These are phyloP conservation scores for Tachuris rubrigastra DNA, from an alignment of 2,113 vertebrate species.

Conservation along the genomic window DNA sequence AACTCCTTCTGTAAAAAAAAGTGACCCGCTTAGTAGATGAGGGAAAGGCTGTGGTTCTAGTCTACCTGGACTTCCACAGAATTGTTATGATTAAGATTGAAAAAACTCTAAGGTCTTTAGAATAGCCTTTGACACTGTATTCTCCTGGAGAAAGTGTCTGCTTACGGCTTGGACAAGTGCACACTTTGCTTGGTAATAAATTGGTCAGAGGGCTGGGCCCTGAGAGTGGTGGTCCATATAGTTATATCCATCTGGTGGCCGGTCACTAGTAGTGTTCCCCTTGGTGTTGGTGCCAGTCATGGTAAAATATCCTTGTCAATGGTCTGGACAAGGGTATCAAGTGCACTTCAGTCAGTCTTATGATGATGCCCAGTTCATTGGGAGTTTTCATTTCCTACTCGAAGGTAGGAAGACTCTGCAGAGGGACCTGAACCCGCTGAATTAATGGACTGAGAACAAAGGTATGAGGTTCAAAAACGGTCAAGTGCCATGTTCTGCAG, in stretches of 20 bases:
- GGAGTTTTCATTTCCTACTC: neutral
- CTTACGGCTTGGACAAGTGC: neutral
- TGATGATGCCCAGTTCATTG: accelerated
- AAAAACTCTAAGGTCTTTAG: neutral
- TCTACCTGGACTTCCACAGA: neutral
- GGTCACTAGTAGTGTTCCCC: neutral
- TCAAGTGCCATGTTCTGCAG: accelerated
- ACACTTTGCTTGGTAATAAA: neutral
- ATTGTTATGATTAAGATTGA: neutral
- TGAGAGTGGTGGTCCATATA: neutral
- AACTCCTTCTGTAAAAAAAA: neutral
- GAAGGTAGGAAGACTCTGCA: neutral
- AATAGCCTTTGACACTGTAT: neutral
- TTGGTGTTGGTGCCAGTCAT: neutral
- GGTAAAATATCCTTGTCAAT: neutral
- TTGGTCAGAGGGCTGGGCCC: no score
- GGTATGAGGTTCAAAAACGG: neutral
- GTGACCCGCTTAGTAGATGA: neutral
- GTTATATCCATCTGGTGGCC: no score
- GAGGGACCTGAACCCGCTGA: neutral
- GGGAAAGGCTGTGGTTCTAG: neutral
- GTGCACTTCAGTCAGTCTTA: neutral
- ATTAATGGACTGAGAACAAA: neutral
- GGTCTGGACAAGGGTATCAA: neutral
- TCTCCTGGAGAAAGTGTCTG: neutral